Percentiles rank a stretch among this genome's conserved stretches.
These are phyloP conservation scores for Pseudochirops corinnae DNA, from an alignment of 2,797 vertebrate genomes.

Conservation along the genomic window DNA sequence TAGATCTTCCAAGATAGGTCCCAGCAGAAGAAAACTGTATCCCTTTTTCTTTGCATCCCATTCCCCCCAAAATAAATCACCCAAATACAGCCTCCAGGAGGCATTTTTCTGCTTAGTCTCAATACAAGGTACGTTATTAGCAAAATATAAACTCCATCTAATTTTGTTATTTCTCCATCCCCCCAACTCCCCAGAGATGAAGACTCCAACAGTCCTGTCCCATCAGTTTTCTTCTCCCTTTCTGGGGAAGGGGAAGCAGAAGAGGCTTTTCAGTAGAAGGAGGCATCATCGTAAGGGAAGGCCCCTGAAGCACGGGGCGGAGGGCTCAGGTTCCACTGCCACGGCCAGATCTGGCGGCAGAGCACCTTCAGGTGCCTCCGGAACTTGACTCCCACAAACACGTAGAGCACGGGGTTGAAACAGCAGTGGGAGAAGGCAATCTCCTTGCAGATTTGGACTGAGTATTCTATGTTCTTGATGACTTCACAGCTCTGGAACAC, in stretches of 20 bases:
- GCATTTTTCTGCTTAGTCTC: not conserved
- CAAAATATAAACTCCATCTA: not conserved
- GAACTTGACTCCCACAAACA: constrained; percentile 94
- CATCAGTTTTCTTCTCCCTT: not conserved
- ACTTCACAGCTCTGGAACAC: constrained; percentile 79
- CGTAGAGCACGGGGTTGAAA: constrained; percentile 95
- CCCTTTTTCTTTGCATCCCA: not conserved
- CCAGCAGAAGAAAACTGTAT: not conserved
- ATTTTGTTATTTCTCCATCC: not conserved
- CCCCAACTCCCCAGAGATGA: not conserved
- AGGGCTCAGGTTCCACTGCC: constrained; percentile 1
- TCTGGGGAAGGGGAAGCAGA: not conserved
- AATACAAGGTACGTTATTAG: no score
- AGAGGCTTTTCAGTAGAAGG: constrained; percentile 79
- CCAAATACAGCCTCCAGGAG: constrained; percentile 14
- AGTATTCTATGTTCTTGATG: constrained; percentile 76
- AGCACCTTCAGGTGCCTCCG: constrained; percentile 88
- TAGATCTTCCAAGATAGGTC: not conserved
- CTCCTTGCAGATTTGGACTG: constrained; percentile 86
- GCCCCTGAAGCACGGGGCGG: constrained; percentile 40
- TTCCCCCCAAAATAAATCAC: not conserved
- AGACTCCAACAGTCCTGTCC: fast-evolving
- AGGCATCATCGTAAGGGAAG: constrained; percentile 76
- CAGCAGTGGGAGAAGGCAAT: constrained; percentile 95
- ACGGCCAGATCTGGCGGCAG: constrained; percentile 20